A percentile compares a stretch with the other conserved stretches of the same genome.
Conservation (phyloP, 1,140 invertebrate genomes). For the Mercenaria mercenaria region DNA sequence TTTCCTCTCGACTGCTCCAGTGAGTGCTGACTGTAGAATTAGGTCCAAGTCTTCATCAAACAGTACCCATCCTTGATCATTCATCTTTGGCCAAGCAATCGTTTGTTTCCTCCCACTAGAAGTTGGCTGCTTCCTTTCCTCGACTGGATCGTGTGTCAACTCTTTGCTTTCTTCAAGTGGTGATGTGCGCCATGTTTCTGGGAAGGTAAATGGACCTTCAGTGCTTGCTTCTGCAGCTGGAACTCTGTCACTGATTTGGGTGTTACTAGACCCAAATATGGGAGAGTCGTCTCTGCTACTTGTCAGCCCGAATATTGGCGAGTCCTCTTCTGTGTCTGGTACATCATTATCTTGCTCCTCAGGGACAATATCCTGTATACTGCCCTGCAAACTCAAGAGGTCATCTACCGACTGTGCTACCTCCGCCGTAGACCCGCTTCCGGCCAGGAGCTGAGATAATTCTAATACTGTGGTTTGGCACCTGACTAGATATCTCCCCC, state of each 20-base stretch:
- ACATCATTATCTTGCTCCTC: not conserved
- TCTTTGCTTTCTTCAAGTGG: not conserved
- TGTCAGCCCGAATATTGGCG: not conserved
- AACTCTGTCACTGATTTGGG: no score
- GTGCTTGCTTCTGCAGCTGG: no score
- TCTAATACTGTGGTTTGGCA: not conserved
- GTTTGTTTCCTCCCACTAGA: not conserved
- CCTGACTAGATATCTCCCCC: not conserved
- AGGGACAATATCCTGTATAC: not conserved
- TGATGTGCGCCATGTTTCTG: not conserved
- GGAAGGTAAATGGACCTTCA: slow-evolving; percentile 5
- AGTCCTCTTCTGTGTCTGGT: not conserved
- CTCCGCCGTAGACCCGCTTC: not conserved
- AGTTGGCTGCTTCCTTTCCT: slow-evolving; percentile 22
- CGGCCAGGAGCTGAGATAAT: not conserved
- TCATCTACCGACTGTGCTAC: slow-evolving; percentile 3
- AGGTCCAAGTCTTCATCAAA: not conserved
- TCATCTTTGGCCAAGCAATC: slow-evolving; percentile 10
- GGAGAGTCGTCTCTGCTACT: no score
- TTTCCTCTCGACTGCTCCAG: slow-evolving; percentile 20
- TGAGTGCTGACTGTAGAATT: not conserved
- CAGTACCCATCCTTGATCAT: slow-evolving; percentile 5
- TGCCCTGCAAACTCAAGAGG: not conserved
- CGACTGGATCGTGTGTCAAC: not conserved
- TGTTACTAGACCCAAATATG: no score